Percentiles rank a stretch among this genome's conserved stretches.
phyloP scores from a whole-genome alignment of 2,113 vertebrate genomes.

The Probosciger aterrimus region DNA sequence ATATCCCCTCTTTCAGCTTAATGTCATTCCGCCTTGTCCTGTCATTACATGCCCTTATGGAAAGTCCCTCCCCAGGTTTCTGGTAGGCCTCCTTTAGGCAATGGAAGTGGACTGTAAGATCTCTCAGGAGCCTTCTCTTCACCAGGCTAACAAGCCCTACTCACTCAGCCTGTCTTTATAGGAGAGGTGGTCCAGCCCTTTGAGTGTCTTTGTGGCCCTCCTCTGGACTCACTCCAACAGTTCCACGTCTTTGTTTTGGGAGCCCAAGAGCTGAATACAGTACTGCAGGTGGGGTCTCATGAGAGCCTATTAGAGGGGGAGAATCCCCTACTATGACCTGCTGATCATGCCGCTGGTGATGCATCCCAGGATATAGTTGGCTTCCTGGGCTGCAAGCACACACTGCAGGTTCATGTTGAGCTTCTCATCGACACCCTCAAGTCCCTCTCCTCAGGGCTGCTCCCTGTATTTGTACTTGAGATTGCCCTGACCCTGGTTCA shows the following conservation, averaged over 20 bases:
- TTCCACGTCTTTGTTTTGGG: background rate
- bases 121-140: background rate
- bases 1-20: background rate
- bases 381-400: background rate
- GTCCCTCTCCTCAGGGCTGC: background rate
- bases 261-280: background rate
- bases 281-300: background rate
- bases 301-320: background rate
- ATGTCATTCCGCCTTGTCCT: background rate
- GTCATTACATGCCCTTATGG: background rate
- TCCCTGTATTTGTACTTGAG: background rate
- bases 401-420: background rate
- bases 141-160: background rate
- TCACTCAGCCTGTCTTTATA: background rate
- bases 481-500: background rate
- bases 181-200: background rate
- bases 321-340: background rate
- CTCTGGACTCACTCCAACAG: background rate
- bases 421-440: background rate
- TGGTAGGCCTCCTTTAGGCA: background rate
- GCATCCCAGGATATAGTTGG: background rate
- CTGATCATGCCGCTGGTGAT: background rate
- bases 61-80: background rate
- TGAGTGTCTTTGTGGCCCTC: background rate
- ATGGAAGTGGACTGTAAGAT: background rate